Conservation (phyloP, 2,888 invertebrate species). For the Dasysyrphus tricinctus region DNA sequence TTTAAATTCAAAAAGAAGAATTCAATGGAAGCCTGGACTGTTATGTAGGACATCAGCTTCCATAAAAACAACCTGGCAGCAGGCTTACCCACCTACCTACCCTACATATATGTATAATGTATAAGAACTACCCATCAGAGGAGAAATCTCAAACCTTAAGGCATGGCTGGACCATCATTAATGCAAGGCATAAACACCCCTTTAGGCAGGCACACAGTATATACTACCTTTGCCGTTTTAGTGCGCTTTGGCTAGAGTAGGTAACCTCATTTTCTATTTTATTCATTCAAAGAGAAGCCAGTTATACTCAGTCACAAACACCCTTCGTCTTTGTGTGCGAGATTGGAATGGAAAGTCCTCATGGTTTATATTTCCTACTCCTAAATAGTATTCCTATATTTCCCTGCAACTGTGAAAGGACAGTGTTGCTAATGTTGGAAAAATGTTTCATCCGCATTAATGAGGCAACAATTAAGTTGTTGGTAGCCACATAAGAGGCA, state of each 20-base stretch:
- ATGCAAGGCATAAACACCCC: slow-evolving; percentile 25
- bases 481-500: slow-evolving; percentile 67
- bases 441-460: slow-evolving; percentile 70
- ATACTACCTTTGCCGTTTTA: neutral
- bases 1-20: slow-evolving; percentile 29
- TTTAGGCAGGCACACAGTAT: neutral
- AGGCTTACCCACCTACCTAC: neutral
- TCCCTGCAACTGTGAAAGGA: slow-evolving; percentile 56
- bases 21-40: neutral
- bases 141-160: slow-evolving; percentile 53
- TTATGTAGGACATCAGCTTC: slow-evolving; percentile 21
- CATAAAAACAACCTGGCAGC: slow-evolving; percentile 3
- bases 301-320: slow-evolving; percentile 39
- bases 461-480: slow-evolving; percentile 75
- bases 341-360: slow-evolving; percentile 15
- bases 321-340: slow-evolving; percentile 16
- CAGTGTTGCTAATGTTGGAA: slow-evolving; percentile 69
- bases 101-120: no score
- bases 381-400: slow-evolving; percentile 17
- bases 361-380: slow-evolving; percentile 11
- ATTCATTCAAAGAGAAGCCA: slow-evolving; percentile 48
- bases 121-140: slow-evolving; percentile 19
- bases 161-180: slow-evolving; percentile 56
- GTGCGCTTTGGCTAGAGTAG: slow-evolving; percentile 8
- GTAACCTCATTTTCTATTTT: slow-evolving; percentile 64